Percentiles rank a stretch among this genome's conserved stretches.
These are phyloP conservation scores for Ladona fulva DNA, from an alignment of 1,140 invertebrate genomes.

Conservation along the genomic window DNA sequence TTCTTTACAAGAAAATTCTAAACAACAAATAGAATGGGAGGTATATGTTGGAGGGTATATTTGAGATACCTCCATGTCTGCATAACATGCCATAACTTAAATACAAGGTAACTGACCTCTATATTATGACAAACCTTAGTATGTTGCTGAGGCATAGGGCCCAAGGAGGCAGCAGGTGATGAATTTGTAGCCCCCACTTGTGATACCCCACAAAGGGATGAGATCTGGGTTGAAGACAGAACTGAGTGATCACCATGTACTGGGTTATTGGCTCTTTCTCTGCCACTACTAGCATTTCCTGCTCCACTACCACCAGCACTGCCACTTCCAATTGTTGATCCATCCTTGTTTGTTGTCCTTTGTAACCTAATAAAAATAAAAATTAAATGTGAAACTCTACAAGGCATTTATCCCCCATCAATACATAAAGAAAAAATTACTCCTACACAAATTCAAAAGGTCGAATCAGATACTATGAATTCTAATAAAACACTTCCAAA, in stretches of 20 bases:
- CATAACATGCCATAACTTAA: too few species aligned
- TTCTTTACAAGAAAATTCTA: too few species aligned
- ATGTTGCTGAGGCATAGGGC: background rate
- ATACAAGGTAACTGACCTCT: too few species aligned
- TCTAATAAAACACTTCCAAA: too few species aligned
- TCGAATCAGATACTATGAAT: too few species aligned
- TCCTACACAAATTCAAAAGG: too few species aligned
- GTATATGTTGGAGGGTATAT: too few species aligned
- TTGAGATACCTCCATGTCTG: too few species aligned
- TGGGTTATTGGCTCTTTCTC: constrained; percentile 23
- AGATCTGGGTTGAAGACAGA: constrained; percentile 31
- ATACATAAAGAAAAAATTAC: too few species aligned
- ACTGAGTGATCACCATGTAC: constrained; percentile 33
- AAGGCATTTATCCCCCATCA: too few species aligned
- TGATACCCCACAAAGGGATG: constrained; percentile 31
- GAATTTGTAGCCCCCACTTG: background rate
- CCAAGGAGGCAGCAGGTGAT: background rate
- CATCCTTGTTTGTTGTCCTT: background rate
- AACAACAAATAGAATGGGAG: too few species aligned
- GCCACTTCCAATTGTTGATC: background rate
- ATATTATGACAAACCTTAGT: background rate
- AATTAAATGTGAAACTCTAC: too few species aligned
- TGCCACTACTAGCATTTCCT: background rate
- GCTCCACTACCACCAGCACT: background rate
- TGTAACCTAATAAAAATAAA: background rate